Evolutionary conservation across 2,888 invertebrate genomes (phyloP).

Genomic region (Horisme vitalbata): DNA sequence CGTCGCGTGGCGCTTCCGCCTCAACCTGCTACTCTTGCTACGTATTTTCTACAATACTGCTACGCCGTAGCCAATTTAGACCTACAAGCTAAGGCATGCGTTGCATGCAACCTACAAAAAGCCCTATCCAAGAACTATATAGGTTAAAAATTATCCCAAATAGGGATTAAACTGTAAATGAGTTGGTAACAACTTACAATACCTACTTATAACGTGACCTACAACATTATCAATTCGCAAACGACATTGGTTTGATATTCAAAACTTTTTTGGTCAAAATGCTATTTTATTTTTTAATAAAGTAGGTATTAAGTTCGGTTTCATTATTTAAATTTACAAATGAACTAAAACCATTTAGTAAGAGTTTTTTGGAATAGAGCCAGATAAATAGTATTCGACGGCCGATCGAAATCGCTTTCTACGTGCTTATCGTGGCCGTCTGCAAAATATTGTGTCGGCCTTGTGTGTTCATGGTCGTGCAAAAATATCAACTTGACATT

Average conservation of each 20-base stretch:
- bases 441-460: slow-evolving; percentile 68
- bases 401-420: slow-evolving; percentile 76
- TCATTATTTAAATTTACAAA: no score
- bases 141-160: no score
- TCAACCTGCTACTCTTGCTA: slow-evolving; percentile 19
- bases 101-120: no score
- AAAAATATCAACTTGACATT: slow-evolving; percentile 81
- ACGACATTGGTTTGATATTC: slow-evolving; percentile 30
- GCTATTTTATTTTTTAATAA: slow-evolving; percentile 15
- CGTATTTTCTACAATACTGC: no score
- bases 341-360: not conserved
- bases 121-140: no score
- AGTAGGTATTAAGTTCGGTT: no score
- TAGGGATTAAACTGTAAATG: no score
- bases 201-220: no score
- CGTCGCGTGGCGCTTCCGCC: slow-evolving; percentile 34
- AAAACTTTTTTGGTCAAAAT: slow-evolving; percentile 18
- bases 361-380: slow-evolving; percentile 59
- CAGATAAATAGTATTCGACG: slow-evolving; percentile 49
- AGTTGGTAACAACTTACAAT: no score
- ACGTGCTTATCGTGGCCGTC: slow-evolving; percentile 62
- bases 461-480: slow-evolving; percentile 76
- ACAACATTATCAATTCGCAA: slow-evolving; percentile 18
- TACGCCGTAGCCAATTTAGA: not conserved
- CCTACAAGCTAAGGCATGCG: no score